Base-by-base conservation (phyloP, 1,140 invertebrate genomes). In the Aphelenchoides avenae region DNA sequence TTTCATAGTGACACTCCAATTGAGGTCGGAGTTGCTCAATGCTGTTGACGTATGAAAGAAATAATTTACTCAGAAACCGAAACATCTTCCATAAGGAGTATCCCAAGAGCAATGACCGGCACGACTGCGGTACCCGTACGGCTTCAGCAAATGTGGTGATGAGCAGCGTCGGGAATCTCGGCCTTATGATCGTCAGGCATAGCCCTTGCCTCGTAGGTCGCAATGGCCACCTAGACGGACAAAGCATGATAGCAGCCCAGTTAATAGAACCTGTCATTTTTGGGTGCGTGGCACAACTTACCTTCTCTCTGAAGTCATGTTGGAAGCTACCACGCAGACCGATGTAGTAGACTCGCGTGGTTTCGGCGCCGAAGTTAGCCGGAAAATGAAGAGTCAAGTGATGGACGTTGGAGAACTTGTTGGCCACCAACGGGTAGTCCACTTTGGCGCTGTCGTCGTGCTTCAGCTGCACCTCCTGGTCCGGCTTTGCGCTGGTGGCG, bases 381-480 rank as follows among this genome's bases (percentile, higher is more conserved):
- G 87, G 88, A 77, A 96, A 91, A 78, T 94, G 85, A 66, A 95
- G 82, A 6, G 87, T 87, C 37, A 96, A 80, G 79, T 93, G 87
- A 72, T 87, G 81, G 1, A 93, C 86, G 15, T 85, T 87, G 20
- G 88, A 87, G 80, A 95, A 95, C 69, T 87, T 89, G 0, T 89
- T 89, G 39, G 89, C 84, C 78, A 87, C 89, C 79, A 68, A 85
- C 26, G 85, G 80, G 81, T 95, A 95, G 80, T 95, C 91, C 40
- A 92, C 77, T 48, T 84, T 79, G 33, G 89, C 91, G 50, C 82
- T 79, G 41, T 20, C 80, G 79, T 96, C 91, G 57, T 82, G 83
- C 57, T 85, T 84, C 31, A 95, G 76, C 61, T 93, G 87, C 84
- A 94, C 91, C 77, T 91, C 87, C 80, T 96, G 90, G 77, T 95